Conservation (phyloP, 2,888 invertebrate species). For the Lamellibrachia satsuma region DNA sequence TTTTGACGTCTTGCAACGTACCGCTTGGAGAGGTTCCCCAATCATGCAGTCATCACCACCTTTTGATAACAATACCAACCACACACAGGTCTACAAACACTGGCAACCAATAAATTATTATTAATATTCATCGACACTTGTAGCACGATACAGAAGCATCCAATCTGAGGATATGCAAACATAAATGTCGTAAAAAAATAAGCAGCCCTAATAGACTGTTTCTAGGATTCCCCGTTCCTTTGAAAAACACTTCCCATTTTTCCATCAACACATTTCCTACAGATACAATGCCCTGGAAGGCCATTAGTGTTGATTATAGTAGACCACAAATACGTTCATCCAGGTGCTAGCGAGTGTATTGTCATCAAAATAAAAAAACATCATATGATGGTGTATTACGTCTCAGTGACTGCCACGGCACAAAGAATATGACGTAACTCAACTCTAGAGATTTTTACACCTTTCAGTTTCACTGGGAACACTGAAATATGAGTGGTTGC, state of each 20-base stretch:
- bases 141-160: not conserved
- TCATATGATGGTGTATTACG: not conserved
- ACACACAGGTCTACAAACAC: not conserved
- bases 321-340: not conserved
- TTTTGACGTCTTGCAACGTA: not conserved
- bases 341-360: not conserved
- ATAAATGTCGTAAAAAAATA: not conserved
- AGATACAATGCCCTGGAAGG: not conserved
- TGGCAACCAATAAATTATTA: conserved; percentile 5
- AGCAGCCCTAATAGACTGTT: not conserved
- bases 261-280: conserved; percentile 5
- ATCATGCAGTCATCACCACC: not conserved
- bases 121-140: not conserved
- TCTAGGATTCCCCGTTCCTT: not conserved
- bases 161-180: not conserved
- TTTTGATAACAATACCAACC: not conserved
- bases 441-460: not conserved
- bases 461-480: not conserved
- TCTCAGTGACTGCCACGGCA: not conserved
- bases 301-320: not conserved
- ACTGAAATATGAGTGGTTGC: not conserved
- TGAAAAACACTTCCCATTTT: not conserved
- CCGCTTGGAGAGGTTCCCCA: not conserved
- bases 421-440: not conserved
- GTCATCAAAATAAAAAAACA: not conserved